phyloP scores from a whole-genome alignment of 2,888 invertebrate genomes.

The Ptychoptera contaminata region DNA sequence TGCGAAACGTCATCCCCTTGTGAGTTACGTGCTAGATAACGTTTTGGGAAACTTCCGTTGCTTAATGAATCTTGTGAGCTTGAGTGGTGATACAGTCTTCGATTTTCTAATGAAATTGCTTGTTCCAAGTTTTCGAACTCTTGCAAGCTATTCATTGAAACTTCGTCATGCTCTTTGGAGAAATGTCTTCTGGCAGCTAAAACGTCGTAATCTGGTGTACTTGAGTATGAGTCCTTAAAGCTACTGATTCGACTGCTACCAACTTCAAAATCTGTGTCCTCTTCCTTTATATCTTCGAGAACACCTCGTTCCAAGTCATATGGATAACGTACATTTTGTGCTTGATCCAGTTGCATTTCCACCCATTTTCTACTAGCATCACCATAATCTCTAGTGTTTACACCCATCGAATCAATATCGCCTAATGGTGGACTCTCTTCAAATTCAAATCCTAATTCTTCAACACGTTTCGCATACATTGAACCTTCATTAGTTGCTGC shows the following conservation, averaged over 20 bases:
- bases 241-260: constrained; percentile 56
- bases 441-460: constrained; percentile 48
- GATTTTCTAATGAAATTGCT: constrained; percentile 66
- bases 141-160: constrained; percentile 82
- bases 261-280: constrained; percentile 79
- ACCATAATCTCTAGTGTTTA: constrained; percentile 10
- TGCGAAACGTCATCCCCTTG: constrained; percentile 75
- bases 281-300: constrained; percentile 82
- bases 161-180: constrained; percentile 74
- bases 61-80: constrained; percentile 75
- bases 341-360: constrained; percentile 64
- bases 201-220: constrained; percentile 83
- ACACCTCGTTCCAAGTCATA: constrained; percentile 72
- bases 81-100: constrained; percentile 40
- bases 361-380: constrained; percentile 77
- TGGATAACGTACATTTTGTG: constrained; percentile 44
- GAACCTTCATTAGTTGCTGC: constrained; percentile 42
- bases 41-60: constrained; percentile 64
- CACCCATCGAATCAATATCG: constrained; percentile 23
- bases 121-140: constrained; percentile 88
- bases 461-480: constrained; percentile 38
- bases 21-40: constrained; percentile 50
- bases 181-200: constrained; percentile 70
- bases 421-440: constrained; percentile 46
- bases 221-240: constrained; percentile 76